A percentile compares a stretch with the other conserved stretches of the same genome.
These are phyloP conservation scores for Cydia fagiglandana DNA, from an alignment of 1,140 invertebrate genomes.

Conservation along the genomic window DNA sequence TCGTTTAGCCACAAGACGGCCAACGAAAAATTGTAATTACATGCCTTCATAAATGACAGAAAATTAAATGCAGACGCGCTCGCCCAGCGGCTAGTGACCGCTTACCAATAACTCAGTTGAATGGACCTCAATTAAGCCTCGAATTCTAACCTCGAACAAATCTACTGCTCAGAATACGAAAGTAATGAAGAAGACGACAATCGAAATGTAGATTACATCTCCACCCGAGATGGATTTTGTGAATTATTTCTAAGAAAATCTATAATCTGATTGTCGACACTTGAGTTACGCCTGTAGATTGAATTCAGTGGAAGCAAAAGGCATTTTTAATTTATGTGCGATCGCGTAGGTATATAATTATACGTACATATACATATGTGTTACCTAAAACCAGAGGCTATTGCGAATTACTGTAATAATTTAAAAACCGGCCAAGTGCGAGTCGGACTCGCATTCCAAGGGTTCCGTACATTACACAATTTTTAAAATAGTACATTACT, in stretches of 20 bases:
- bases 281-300: conserved; percentile 42
- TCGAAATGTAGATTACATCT: conserved; percentile 52
- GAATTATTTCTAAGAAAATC: conserved; percentile 43
- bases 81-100: conserved; percentile 44
- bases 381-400: too few species aligned
- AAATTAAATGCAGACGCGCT: conserved; percentile 44
- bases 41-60: conserved; percentile 34
- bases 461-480: too few species aligned
- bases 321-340: not conserved
- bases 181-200: conserved; percentile 48
- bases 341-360: not conserved
- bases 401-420: too few species aligned
- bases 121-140: conserved; percentile 62
- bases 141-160: conserved; percentile 52
- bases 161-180: conserved; percentile 47
- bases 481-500: too few species aligned
- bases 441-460: too few species aligned
- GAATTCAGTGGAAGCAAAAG: not conserved
- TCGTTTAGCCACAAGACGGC: conserved; percentile 19
- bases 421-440: too few species aligned
- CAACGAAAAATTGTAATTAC: conserved; percentile 41
- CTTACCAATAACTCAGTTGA: conserved; percentile 62
- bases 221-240: conserved; percentile 41
- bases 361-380: too few species aligned
- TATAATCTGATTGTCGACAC: conserved; percentile 40